These are phyloP conservation scores for Malurus alboscapulatus DNA, from an alignment of 2,113 vertebrate species.

Conservation along the genomic window DNA sequence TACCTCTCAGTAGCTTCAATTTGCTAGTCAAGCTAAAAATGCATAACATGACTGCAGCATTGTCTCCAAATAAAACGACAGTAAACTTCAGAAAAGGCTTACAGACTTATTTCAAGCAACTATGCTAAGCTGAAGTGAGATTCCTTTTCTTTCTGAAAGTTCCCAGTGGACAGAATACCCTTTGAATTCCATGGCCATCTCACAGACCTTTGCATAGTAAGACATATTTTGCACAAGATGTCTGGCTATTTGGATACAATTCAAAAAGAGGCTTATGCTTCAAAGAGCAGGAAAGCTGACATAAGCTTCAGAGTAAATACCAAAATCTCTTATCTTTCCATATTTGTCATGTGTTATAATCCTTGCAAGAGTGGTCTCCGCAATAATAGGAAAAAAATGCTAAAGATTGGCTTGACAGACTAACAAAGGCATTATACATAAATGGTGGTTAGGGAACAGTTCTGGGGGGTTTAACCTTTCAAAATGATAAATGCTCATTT, in stretches of 20 bases:
- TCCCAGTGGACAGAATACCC: not conserved
- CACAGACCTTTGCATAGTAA: slow-evolving; percentile 62
- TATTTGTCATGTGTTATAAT: slow-evolving; percentile 71
- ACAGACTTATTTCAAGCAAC: slow-evolving; percentile 35
- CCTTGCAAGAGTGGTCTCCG: slow-evolving; percentile 52
- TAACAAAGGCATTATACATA: slow-evolving; percentile 49
- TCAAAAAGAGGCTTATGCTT: slow-evolving; percentile 72
- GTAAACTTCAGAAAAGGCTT: slow-evolving; percentile 20
- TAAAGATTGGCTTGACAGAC: slow-evolving; percentile 46
- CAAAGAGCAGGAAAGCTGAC: slow-evolving; percentile 71
- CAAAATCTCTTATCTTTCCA: slow-evolving; percentile 72
- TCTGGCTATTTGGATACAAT: slow-evolving; percentile 64
- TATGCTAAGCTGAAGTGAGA: slow-evolving; percentile 35
- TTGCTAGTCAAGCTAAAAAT: slow-evolving; percentile 1
- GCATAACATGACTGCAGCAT: not conserved
- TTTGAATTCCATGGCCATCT: slow-evolving; percentile 54
- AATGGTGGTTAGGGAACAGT: slow-evolving; percentile 29
- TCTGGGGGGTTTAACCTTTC: slow-evolving; percentile 11
- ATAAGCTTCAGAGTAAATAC: slow-evolving; percentile 75
- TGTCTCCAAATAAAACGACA: slow-evolving; percentile 55
- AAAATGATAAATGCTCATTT: slow-evolving; percentile 27
- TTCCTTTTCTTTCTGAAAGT: slow-evolving; percentile 18
- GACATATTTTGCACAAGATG: slow-evolving; percentile 45
- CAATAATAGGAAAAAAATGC: slow-evolving; percentile 32
- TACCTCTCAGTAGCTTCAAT: not conserved